These are phyloP conservation scores for Hylaea fasciaria DNA, from an alignment of 2,888 invertebrate genomes.

Conservation along the genomic window DNA sequence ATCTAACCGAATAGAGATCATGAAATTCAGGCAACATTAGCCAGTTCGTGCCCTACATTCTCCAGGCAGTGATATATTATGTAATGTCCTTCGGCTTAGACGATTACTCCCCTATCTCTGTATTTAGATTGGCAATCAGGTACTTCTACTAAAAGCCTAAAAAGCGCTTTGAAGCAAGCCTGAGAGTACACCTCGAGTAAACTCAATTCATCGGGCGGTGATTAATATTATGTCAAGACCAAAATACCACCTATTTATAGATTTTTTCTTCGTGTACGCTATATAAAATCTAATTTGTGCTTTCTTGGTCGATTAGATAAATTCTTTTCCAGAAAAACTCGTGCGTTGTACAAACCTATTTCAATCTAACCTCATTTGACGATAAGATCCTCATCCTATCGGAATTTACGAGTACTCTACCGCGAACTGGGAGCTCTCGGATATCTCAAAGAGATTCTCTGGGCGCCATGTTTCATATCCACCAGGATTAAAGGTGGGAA, in stretches of 20 bases:
- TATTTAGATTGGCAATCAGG: constrained; percentile 25
- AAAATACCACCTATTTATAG: constrained; percentile 7
- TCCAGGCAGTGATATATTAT: constrained; percentile 37
- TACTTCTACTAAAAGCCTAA: constrained; percentile 14
- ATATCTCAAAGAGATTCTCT: constrained; percentile 17
- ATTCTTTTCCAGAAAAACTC: not conserved
- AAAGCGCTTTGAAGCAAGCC: constrained; percentile 11
- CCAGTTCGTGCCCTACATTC: constrained; percentile 47
- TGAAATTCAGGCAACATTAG: constrained; percentile 43
- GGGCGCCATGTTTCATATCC: constrained; percentile 8
- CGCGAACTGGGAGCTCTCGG: constrained; percentile 16
- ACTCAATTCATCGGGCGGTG: not conserved
- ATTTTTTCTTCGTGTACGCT: not conserved
- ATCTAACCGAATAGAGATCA: constrained; percentile 48
- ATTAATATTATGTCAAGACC: constrained; percentile 15
- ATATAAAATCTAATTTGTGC: not conserved
- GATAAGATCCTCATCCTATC: constrained; percentile 7
- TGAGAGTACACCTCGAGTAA: too few relatives aligned
- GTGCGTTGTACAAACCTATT: constrained; percentile 11
- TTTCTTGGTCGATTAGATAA: not conserved
- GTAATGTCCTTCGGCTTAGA: constrained; percentile 33
- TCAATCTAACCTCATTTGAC: constrained; percentile 7
- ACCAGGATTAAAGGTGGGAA: constrained; percentile 11
- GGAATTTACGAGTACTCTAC: constrained; percentile 21
- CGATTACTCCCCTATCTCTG: constrained; percentile 24